Conservation (phyloP, 2,113 vertebrate species). For the Phalacrocorax pelagicus region DNA sequence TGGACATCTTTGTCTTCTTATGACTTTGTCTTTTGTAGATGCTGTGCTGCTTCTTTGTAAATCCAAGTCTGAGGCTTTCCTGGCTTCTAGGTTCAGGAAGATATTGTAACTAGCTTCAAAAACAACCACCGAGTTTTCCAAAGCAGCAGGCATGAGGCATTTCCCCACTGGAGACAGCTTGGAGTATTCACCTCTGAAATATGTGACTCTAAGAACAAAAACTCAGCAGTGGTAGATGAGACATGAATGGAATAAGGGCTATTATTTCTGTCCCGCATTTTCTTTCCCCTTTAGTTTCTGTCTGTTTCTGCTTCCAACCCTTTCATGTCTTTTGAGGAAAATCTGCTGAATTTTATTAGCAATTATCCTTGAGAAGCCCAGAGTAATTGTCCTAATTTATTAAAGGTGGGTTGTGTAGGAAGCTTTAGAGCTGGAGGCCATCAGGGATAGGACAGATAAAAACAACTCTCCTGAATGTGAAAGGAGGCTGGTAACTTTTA, state of each 20-base stretch:
- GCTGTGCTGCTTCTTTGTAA: not conserved
- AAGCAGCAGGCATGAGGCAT: not conserved
- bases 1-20: not conserved
- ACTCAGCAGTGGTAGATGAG: conserved; percentile 21
- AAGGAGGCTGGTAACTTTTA: not conserved
- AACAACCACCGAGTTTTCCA: not conserved
- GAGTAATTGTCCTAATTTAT: conserved; percentile 47
- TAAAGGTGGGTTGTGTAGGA: conserved; percentile 16
- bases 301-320: not conserved
- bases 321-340: conserved; percentile 40
- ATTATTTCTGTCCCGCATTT: conserved; percentile 53
- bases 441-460: conserved; percentile 18
- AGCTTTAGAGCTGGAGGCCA: not conserved
- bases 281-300: conserved; percentile 36
- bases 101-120: not conserved
- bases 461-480: not conserved
- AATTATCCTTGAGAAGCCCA: not conserved
- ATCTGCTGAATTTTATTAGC: conserved; percentile 45
- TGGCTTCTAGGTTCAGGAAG: not conserved
- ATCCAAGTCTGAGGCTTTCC: not conserved
- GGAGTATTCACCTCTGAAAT: conserved; percentile 36
- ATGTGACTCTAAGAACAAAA: conserved; percentile 46
- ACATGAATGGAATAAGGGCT: conserved; percentile 27
- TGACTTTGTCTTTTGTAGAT: not conserved
- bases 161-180: not conserved